Evolutionary conservation across 2,888 invertebrate genomes (phyloP).

Genomic region (Podabrus alpinus): DNA sequence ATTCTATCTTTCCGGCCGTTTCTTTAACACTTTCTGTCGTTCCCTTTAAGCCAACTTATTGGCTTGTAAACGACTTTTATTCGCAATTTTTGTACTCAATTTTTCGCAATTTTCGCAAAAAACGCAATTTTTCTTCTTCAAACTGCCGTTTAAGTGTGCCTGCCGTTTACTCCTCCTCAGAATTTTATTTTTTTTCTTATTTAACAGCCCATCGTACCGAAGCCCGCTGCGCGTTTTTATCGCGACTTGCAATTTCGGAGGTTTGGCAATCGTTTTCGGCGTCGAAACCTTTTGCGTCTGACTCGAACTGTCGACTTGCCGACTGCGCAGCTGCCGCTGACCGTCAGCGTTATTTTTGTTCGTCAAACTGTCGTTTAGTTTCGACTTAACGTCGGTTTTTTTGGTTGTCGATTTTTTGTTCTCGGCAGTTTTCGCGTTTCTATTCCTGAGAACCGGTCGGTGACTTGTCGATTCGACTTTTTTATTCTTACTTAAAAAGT

Average conservation of each 20-base stretch:
- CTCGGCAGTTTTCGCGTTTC: conserved; percentile 1
- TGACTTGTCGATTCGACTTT: neutral
- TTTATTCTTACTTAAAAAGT: neutral
- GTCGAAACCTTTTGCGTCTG: neutral
- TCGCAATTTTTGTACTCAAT: neutral
- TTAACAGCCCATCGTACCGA: neutral
- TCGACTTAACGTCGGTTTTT: neutral
- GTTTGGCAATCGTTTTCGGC: neutral
- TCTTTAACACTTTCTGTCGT: neutral
- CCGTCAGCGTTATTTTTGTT: neutral
- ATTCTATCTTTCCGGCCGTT: neutral
- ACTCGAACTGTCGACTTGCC: neutral
- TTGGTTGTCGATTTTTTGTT: neutral
- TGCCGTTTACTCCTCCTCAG: neutral
- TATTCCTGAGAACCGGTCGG: conserved; percentile 9
- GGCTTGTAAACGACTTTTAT: neutral
- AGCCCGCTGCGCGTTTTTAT: neutral
- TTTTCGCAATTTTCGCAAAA: too few species aligned
- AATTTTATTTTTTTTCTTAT: neutral
- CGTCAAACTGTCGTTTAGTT: neutral
- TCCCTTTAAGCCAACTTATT: neutral
- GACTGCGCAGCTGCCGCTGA: neutral
- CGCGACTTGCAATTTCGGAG: neutral
- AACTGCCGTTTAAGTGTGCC: neutral
- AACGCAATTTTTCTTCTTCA: too few species aligned